These are phyloP conservation scores for Leptinotarsa tumamoca DNA, from an alignment of 2,888 invertebrate species.

Conservation along the genomic window DNA sequence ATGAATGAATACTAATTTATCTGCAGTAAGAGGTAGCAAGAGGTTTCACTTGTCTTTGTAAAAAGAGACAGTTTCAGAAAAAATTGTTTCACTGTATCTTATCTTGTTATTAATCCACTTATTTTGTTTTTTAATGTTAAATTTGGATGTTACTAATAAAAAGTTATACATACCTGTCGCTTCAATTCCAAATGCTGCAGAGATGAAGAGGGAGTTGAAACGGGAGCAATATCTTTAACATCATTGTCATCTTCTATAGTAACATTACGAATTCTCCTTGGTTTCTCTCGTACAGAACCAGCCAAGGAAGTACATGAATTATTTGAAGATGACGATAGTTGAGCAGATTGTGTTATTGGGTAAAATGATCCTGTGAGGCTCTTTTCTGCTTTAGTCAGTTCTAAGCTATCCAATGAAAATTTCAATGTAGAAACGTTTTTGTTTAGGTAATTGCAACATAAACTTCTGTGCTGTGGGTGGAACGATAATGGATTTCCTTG, in stretches of 20 bases:
- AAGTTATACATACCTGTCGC: slow-evolving; percentile 31
- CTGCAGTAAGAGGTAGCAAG: too few relatives aligned
- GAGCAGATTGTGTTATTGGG: slow-evolving; percentile 47
- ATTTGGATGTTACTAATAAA: too few relatives aligned
- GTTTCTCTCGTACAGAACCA: slow-evolving; percentile 52
- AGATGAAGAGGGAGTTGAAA: slow-evolving; percentile 50
- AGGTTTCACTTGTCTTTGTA: too few relatives aligned
- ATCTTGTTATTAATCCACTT: too few relatives aligned
- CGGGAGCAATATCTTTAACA: slow-evolving; percentile 57
- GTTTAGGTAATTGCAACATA: slow-evolving; percentile 71
- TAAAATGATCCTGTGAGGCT: slow-evolving; percentile 66
- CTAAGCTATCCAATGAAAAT: slow-evolving; percentile 71
- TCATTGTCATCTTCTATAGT: slow-evolving; percentile 65
- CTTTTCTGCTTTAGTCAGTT: slow-evolving; percentile 70
- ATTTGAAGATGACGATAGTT: slow-evolving; percentile 35
- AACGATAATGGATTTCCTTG: slow-evolving; percentile 74
- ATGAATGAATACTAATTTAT: too few relatives aligned
- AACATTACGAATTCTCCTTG: slow-evolving; percentile 64
- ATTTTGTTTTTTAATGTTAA: too few relatives aligned
- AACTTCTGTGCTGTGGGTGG: slow-evolving; percentile 72
- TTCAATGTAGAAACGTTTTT: slow-evolving; percentile 67
- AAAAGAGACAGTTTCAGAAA: too few relatives aligned
- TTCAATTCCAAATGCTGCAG: slow-evolving; percentile 51
- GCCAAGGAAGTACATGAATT: slow-evolving; percentile 46
- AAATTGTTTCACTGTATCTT: too few relatives aligned